Base-by-base conservation (phyloP, 2,113 vertebrate genomes). In the Trematocara marginatum region DNA sequence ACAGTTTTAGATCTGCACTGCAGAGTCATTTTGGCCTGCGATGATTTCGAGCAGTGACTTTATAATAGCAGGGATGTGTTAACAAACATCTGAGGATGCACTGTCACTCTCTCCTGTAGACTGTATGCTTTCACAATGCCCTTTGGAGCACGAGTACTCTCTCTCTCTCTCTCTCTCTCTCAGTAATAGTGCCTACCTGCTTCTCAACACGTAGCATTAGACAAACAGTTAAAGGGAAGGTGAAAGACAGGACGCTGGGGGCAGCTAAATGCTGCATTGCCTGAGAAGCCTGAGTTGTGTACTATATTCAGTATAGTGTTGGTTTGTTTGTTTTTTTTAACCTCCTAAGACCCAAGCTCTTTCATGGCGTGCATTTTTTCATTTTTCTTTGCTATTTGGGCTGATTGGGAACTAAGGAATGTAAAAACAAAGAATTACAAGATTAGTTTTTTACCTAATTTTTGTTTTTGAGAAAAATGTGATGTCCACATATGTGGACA, bases 361-460 rank as follows among this genome's bases (percentile, higher is more conserved):
- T 0, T 57, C 26, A 16, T 9, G 26, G 54, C 26, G 31, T 57
- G 54, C 54, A 57, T 57, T 15, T 9, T 31, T 0, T 26, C 0
- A 57, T 57, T 57, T 57, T 57, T 57, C 26, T 57, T 57, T 57
- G 54, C 54, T 29, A 57, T 57, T 57, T 57, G 54, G 54, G 7
- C 26, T 57, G 12, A 57, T 57, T 16, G 26, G 26, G 54, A 57
- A 12, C 12, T 16, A 31, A 57, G 15, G 13, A 57, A 57, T 16
- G 54, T 8, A 29, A 57, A 57, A 57, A 31, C 26, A 57, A 57
- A 1, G 54, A 29, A 57, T 31, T 57, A 5, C 54, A 0, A 9
- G 54, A 57, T 57, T 5, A 3, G 6, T 7, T 47, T 47, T 40
- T 40, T 40, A 40, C 38, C 38, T 3, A 6, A 53, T 53, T 53